Evolutionary conservation across 2,113 vertebrate species (phyloP), one percentile per base, ranked within the genome.

Genomic region (Benitochromis conjunctus): DNA sequence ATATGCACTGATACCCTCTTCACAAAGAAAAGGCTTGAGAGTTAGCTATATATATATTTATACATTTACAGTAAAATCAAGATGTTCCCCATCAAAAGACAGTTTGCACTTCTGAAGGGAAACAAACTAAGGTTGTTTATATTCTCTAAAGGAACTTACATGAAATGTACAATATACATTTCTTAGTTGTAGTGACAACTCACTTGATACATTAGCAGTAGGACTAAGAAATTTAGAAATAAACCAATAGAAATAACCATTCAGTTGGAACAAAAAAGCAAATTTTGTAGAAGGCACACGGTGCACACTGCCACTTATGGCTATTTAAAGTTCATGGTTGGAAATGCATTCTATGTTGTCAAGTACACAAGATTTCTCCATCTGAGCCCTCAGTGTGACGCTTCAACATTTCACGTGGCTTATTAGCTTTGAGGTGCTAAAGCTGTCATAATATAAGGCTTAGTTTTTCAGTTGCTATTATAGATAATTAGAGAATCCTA

Each of bases 201-300:
- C 86, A 91, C 90, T 91, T 80, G 77, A 87, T 87, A 86, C 89
- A 90, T 82, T 86, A 85, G 83, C 82, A 89, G 56, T 76, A 53
- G 51, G 83, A 94, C 64, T 77, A 90, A 13, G 60, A 64, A 64
- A 90, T 87, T 91, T 79, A 83, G 83, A 85, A 89, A 88, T 57
- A 78, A 90, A 86, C 58, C 78, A 89, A 93, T 24, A 86, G 51
- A 76, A 80, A 62, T 76, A 34, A 76, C 18, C 18, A 34, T 51
- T 76, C 46, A 34, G 46, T 51, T 76, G 46, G 46, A 46, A 86
- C 86, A 90, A 81, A 89, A 91, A 82, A 86, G 89, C 86, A 87
- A 79, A 34, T 94, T 89, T 78, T 93, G 81, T 89, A 91, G 91
- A 97, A 97, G 96, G 96, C 96, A 97, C 96, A 90, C 85, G 78